Evolutionary conservation across 2,113 vertebrate genomes (phyloP).

Genomic region (Myrmecophaga tridactyla): DNA sequence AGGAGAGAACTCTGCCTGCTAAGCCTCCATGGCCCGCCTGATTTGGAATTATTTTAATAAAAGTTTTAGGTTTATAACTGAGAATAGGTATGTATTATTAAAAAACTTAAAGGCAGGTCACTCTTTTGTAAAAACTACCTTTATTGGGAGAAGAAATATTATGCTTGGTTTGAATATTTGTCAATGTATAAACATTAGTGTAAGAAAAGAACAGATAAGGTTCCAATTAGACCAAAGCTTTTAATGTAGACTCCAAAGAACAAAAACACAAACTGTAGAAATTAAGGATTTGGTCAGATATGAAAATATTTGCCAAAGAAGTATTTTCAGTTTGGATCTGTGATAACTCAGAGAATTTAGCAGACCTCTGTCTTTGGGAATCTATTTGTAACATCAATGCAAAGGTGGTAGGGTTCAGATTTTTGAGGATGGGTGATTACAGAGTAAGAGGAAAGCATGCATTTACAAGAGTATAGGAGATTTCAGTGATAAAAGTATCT

Average conservation of each 20-base stretch:
- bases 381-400: background rate
- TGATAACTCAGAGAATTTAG: background rate
- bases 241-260: background rate
- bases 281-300: background rate
- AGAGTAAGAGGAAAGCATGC: background rate
- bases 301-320: constrained; percentile 34
- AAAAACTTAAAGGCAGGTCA: background rate
- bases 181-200: background rate
- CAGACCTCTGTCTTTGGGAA: background rate
- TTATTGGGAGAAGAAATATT: constrained; percentile 15
- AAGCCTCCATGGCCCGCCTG: no score
- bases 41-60: background rate
- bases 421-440: background rate
- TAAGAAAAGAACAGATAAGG: background rate
- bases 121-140: background rate
- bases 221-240: background rate
- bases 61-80: background rate
- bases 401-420: background rate
- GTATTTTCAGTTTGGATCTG: background rate
- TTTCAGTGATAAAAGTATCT: background rate
- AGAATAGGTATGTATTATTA: background rate
- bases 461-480: background rate
- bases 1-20: no score
- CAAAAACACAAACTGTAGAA: background rate
- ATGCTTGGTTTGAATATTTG: background rate